phyloP scores from a whole-genome alignment of 1,140 invertebrate species.

The Pseudomyrmex pallidus region DNA sequence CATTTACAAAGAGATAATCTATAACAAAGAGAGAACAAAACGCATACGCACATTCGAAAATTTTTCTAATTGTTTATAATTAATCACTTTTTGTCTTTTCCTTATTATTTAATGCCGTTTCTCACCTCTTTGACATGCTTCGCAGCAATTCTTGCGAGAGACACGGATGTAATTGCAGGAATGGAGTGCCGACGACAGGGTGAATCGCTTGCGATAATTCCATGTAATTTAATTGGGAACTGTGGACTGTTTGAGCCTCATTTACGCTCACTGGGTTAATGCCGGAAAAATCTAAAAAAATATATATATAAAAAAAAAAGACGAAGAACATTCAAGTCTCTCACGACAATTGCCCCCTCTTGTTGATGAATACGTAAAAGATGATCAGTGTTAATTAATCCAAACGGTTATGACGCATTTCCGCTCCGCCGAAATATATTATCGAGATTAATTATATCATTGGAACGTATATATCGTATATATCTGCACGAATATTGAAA shows the following conservation, averaged over 20 bases:
- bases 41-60: not conserved
- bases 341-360: slow-evolving; percentile 34
- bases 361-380: slow-evolving; percentile 29
- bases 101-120: not conserved
- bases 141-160: slow-evolving; percentile 79
- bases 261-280: slow-evolving; percentile 83
- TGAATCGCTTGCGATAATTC: slow-evolving; percentile 84
- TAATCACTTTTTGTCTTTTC: not conserved
- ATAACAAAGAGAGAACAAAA: not conserved
- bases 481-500: slow-evolving; percentile 58
- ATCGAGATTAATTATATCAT: slow-evolving; percentile 47
- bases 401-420: slow-evolving; percentile 29
- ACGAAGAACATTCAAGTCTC: not conserved
- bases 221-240: slow-evolving; percentile 70
- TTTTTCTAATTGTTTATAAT: not conserved
- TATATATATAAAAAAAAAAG: not conserved
- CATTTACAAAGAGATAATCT: not conserved
- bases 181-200: slow-evolving; percentile 82
- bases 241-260: slow-evolving; percentile 72
- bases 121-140: slow-evolving; percentile 78
- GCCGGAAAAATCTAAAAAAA: slow-evolving; percentile 79
- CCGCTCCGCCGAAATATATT: slow-evolving; percentile 21
- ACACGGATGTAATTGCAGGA: slow-evolving; percentile 83
- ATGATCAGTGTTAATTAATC: slow-evolving; percentile 36
- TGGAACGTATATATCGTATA: not conserved